phyloP scores from a whole-genome alignment of 2,797 vertebrate species.

The Onychomys leucogaster region DNA sequence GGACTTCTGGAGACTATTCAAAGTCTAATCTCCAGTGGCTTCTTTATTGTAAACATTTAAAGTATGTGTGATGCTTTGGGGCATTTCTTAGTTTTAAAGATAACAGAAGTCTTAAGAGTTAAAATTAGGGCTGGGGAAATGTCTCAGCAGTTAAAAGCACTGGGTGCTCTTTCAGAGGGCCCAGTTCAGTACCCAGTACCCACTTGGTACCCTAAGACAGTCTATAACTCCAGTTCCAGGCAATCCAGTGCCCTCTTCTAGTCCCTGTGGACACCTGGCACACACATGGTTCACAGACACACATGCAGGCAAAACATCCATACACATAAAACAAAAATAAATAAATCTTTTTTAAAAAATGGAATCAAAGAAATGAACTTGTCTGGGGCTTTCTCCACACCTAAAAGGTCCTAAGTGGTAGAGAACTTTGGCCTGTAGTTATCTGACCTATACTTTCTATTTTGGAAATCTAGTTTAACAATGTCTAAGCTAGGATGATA shows the following conservation, averaged over 20 bases:
- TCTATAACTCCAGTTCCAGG: neutral
- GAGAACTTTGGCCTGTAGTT: neutral
- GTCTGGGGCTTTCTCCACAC: neutral
- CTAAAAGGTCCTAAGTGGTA: neutral
- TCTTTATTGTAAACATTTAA: conserved; percentile 37
- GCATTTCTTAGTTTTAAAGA: conserved; percentile 47
- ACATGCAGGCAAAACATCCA: neutral
- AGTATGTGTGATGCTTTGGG: neutral
- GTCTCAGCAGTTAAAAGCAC: neutral
- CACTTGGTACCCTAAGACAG: neutral
- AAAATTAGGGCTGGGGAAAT: neutral
- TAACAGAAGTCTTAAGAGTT: conserved; percentile 23
- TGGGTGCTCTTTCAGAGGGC: neutral
- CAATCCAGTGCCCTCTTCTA: neutral
- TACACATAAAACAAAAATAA: neutral
- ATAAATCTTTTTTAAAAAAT: neutral
- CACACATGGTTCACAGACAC: neutral
- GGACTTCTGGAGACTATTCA: neutral
- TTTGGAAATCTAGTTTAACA: neutral
- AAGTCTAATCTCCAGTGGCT: neutral
- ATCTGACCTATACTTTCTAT: neutral
- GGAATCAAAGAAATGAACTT: neutral
- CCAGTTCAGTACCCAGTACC: neutral
- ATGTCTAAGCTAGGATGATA: neutral
- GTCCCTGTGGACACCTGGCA: neutral